A percentile compares a stretch with the other conserved stretches of the same genome.
These are phyloP conservation scores for Anolis apletophallus DNA, from an alignment of 2,797 vertebrate species.

Conservation along the genomic window DNA sequence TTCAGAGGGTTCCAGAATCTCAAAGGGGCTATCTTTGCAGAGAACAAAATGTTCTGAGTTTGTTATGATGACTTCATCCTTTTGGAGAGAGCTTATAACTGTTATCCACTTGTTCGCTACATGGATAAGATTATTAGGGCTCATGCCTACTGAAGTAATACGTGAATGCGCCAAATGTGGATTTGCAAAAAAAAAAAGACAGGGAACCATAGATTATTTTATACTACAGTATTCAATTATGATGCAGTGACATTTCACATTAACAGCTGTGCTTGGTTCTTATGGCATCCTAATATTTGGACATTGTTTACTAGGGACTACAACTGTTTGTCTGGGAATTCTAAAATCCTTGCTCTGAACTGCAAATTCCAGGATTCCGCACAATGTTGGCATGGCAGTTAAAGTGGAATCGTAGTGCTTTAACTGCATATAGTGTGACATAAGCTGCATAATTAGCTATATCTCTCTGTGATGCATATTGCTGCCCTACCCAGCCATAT, in stretches of 20 bases:
- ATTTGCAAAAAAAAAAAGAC: neutral
- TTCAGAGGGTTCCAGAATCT: constrained; percentile 57
- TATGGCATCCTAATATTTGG: too few relatives aligned
- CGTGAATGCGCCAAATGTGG: neutral
- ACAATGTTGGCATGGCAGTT: too few relatives aligned
- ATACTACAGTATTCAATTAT: too few relatives aligned
- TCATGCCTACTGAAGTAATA: neutral
- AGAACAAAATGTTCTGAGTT: constrained; percentile 35
- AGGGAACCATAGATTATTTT: neutral
- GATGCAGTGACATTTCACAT: too few relatives aligned
- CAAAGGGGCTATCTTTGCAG: constrained; percentile 8
- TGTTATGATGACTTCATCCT: neutral
- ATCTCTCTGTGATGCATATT: neutral
- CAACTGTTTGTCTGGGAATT: too few relatives aligned
- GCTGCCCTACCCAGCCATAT: neutral
- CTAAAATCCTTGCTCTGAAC: too few relatives aligned
- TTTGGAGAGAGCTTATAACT: neutral
- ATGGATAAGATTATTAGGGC: neutral
- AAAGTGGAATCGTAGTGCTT: too few relatives aligned
- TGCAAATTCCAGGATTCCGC: too few relatives aligned
- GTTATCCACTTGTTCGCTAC: neutral
- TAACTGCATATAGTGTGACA: neutral
- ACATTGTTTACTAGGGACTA: too few relatives aligned
- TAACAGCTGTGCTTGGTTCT: too few relatives aligned
- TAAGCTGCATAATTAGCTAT: neutral